A percentile compares a stretch with the other conserved stretches of the same genome.
Conservation (phyloP, 2,113 vertebrate genomes). For the Circaetus cinerascens region DNA sequence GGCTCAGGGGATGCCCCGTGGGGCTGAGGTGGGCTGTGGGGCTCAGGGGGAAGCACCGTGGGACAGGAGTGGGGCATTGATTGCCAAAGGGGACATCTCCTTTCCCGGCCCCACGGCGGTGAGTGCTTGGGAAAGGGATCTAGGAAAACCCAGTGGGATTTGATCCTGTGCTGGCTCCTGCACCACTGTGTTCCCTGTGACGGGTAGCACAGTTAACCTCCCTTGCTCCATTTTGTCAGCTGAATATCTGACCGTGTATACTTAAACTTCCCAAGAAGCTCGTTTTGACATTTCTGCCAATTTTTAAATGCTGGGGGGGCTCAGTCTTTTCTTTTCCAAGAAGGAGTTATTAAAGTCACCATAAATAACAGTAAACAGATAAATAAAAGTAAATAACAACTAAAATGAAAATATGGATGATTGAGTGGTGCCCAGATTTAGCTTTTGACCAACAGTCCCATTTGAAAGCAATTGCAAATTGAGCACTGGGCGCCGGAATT, state of each 20-base stretch:
- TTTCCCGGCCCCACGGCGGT: fast-evolving
- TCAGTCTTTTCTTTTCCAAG: not conserved
- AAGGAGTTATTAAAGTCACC: not conserved
- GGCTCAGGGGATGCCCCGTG: fast-evolving
- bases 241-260: fast-evolving
- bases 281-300: not conserved
- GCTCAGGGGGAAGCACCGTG: not conserved
- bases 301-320: not conserved
- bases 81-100: not conserved
- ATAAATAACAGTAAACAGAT: not conserved
- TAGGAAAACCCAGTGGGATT: not conserved
- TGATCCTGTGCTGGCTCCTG: fast-evolving
- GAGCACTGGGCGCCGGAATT: not conserved
- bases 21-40: not conserved
- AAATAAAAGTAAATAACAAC: not conserved
- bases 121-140: not conserved
- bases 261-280: not conserved
- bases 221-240: not conserved
- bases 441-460: not conserved
- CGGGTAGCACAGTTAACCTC: not conserved
- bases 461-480: not conserved
- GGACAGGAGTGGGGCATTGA: not conserved
- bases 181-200: fast-evolving
- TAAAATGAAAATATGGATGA: not conserved
- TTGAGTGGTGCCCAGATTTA: not conserved